Evolutionary conservation across 2,797 vertebrate species (phyloP).

Genomic region (Sebastes itinus): DNA sequence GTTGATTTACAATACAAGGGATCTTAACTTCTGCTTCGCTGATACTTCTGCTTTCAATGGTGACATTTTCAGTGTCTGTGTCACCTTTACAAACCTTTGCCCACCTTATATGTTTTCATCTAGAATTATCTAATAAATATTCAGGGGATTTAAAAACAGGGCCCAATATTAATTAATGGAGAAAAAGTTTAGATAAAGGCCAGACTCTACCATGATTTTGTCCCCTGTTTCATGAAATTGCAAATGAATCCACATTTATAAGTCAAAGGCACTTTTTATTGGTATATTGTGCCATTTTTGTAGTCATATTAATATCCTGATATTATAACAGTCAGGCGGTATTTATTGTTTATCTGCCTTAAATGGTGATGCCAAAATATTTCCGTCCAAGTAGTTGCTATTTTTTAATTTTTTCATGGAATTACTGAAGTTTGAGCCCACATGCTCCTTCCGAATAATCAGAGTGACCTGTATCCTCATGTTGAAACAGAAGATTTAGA

Average conservation of each 20-base stretch:
- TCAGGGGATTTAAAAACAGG: neutral
- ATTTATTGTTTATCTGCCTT: neutral
- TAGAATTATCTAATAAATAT: neutral
- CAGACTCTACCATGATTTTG: neutral
- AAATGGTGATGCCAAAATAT: neutral
- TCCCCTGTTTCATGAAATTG: neutral
- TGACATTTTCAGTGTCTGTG: neutral
- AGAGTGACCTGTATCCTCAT: no score
- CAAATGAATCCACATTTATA: neutral
- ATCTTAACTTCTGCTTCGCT: neutral
- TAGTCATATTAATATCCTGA: neutral
- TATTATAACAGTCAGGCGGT: neutral
- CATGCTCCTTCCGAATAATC: neutral
- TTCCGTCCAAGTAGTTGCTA: conserved; percentile 11
- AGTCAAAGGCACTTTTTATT: neutral
- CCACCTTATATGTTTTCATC: neutral
- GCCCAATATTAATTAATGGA: neutral
- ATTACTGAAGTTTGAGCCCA: neutral
- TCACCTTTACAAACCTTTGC: neutral
- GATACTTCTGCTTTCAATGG: neutral
- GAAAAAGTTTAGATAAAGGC: neutral
- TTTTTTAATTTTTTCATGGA: neutral
- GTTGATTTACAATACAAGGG: neutral
- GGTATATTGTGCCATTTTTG: neutral
- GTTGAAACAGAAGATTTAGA: no score